phyloP scores from a whole-genome alignment of 2,113 vertebrate species.

The Dromas ardeola region DNA sequence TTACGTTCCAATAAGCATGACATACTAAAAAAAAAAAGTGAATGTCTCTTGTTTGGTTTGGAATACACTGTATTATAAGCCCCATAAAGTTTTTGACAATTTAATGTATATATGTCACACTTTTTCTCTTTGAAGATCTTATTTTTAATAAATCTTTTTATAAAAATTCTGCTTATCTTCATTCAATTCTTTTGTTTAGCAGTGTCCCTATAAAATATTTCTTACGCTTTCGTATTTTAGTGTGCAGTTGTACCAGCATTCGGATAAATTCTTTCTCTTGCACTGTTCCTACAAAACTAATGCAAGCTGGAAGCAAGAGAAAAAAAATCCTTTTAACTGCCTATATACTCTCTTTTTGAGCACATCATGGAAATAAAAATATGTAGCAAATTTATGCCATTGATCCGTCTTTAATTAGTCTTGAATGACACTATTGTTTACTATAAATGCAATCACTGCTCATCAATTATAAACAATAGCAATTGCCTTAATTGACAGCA shows the following conservation, averaged over 20 bases:
- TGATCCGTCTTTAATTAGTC: neutral
- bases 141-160: conserved; percentile 82
- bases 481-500: neutral
- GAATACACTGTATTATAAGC: conserved; percentile 26
- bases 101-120: conserved; percentile 70
- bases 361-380: neutral
- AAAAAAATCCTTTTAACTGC: neutral
- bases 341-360: neutral
- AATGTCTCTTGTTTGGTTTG: neutral
- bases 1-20: conserved; percentile 9
- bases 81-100: conserved; percentile 45
- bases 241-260: neutral
- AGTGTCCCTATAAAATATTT: neutral
- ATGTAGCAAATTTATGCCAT: neutral
- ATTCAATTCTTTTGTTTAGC: neutral
- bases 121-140: conserved; percentile 64
- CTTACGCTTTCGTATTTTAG: neutral
- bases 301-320: neutral
- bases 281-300: neutral
- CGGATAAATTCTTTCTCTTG: neutral
- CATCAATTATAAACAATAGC: neutral
- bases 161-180: conserved; percentile 27
- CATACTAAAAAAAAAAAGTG: neutral
- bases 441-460: neutral
- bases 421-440: neutral